Evolutionary conservation across 1,140 invertebrate species (phyloP), one percentile per base, ranked within the genome.

Genomic region (Ridgeia piscesae): DNA sequence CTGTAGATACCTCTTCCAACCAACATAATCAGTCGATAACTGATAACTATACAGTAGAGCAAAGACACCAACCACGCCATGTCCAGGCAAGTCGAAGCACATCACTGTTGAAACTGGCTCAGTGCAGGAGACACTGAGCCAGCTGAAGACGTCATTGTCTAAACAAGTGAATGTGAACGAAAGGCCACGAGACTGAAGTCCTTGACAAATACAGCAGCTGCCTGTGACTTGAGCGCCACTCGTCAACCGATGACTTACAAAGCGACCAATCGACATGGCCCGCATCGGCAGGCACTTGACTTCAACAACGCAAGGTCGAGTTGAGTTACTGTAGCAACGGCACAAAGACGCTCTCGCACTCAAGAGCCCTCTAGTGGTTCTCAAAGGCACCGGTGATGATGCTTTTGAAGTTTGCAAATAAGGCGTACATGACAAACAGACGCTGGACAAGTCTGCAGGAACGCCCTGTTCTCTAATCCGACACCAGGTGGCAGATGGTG

Each of bases 381-480:
- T 27, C 58, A 77, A 77, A 77, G 58, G 58, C 58, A 77, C 14
- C 58, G 27, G 58, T 31, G 17, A 77, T 17, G 58, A 77, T 17
- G 58, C 58, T 77, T 21, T 77, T 77, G 58, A 77, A 77, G 58
- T 77, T 77, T 77, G 58, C 58, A 77, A 77, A 77, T 77, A 77
- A 77, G 58, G 58, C 58, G 58, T 77, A 77, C 27, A 77, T 77
- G 27, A 77, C 58, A 31, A 77, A 77, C 58, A 77, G 58, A 77
- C 27, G 17, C n/a, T 77, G 17, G 27, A 4, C 27, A 21, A 31
- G 58, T 21, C 58, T 27, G 27, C 4, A 17, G 27, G 58, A 77
- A 17, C 58, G 58, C 58, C 58, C 58, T 77, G 58, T 31, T 31
- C 58, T 31, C 2, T 21, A 6, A 17, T 14, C 58, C 17, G 58